Percentiles rank a stretch among this genome's conserved stretches.
phyloP scores from a whole-genome alignment of 37 sponge, comb jelly and placozoan species.

The Halichondria panicea region DNA sequence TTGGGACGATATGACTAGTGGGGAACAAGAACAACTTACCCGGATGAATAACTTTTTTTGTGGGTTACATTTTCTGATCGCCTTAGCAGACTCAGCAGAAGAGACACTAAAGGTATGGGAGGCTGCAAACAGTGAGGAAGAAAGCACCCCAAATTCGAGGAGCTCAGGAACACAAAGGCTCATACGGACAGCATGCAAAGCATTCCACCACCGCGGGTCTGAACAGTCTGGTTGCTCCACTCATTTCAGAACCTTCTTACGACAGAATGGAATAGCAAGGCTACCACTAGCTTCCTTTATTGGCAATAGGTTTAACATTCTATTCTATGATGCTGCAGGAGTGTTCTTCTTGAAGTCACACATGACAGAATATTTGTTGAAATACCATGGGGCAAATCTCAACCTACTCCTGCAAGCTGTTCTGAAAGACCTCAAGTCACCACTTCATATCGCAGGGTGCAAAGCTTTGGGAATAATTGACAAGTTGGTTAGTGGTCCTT shows the following conservation, averaged over 20 bases:
- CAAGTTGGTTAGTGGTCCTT: slow-evolving; percentile 32
- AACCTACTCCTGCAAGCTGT: slow-evolving; percentile 35
- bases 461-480: slow-evolving; percentile 28
- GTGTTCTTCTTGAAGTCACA: slow-evolving; percentile 1
- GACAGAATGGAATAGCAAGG: background rate
- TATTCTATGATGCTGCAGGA: slow-evolving; percentile 51
- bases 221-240: background rate
- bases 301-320: slow-evolving; percentile 40
- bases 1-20: slow-evolving; percentile 1
- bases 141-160: too few relatives aligned
- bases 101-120: slow-evolving; percentile 9
- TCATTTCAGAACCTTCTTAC: background rate
- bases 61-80: slow-evolving; percentile 31
- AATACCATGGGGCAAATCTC: background rate
- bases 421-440: background rate
- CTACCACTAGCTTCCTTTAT: slow-evolving; percentile 24
- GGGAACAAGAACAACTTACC: background rate
- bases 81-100: slow-evolving; percentile 24
- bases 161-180: slow-evolving; percentile 20
- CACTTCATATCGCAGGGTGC: slow-evolving; percentile 9
- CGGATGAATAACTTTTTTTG: background rate
- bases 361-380: background rate
- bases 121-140: background rate
- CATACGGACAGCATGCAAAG: slow-evolving; percentile 28
- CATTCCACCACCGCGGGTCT: slow-evolving; percentile 6